These are phyloP conservation scores for Otolemur garnettii DNA, from an alignment of 2,113 vertebrate species.

Conservation along the genomic window DNA sequence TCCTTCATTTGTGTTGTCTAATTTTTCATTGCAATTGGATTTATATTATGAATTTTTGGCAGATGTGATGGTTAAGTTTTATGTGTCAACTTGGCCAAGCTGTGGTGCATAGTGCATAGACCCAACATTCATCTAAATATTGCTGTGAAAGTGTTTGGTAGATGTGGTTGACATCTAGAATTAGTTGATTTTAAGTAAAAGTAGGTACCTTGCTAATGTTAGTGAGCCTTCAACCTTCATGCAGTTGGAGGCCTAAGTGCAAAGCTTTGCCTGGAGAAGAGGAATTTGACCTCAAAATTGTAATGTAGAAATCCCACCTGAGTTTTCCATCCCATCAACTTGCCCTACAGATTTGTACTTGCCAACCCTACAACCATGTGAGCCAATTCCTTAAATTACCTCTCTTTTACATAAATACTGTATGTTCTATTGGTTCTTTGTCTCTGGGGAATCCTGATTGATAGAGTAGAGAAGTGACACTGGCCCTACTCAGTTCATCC, in stretches of 20 bases:
- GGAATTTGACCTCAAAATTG: neutral
- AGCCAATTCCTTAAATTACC: neutral
- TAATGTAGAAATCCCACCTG: neutral
- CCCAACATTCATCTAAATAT: neutral
- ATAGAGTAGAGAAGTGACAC: neutral
- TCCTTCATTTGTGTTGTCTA: neutral
- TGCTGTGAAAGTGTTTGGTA: neutral
- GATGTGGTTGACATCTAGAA: neutral
- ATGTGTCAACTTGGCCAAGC: neutral
- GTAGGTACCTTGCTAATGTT: neutral
- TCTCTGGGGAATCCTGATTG: neutral
- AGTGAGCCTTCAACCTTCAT: neutral
- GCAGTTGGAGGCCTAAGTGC: neutral
- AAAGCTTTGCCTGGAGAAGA: neutral
- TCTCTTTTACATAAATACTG: neutral
- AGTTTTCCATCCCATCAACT: neutral
- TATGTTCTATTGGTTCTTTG: neutral
- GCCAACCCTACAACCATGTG: neutral
- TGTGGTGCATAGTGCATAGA: neutral
- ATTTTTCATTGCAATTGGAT: neutral
- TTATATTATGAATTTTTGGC: neutral
- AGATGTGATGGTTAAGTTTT: neutral
- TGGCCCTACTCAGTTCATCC: neutral
- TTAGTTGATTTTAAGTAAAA: conserved; percentile 2
- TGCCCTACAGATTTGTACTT: neutral